Evolutionary conservation across 2,113 vertebrate genomes (phyloP), one percentile per base, ranked within the genome.

Genomic region (Nanorana parkeri): DNA sequence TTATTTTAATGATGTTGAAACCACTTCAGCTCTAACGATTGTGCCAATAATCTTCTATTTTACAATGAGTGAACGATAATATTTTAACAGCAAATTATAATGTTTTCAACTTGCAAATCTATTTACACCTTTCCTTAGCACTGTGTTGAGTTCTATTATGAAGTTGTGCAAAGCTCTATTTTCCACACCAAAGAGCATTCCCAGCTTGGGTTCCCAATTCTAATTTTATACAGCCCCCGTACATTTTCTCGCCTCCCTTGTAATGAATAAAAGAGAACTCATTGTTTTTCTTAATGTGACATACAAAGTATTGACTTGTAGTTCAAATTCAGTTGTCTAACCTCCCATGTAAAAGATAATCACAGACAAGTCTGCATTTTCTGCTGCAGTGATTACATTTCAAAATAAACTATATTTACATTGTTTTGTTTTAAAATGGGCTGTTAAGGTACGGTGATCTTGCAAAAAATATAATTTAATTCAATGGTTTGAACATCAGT

Each of bases 271-370:
- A 81, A 67, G 63, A 60, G 64, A 83, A 66, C 72, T 83, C 80
- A 83, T 83, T 83, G 80, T 83, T 83, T 83, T 83, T 83, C 72
- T 83, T 83, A 83, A 83, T 83, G 80, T 83, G 80, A 83, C 80
- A 83, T 76, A 73, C 28, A 83, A 75, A 68, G 72, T 58, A 83
- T 83, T 83, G 80, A 76, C 61, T 83, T 83, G 71, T 83, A 74
- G 80, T 83, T 76, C 64, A 28, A 64, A 83, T 83, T 74, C 80
- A 76, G 61, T 74, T 83, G 72, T 68, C 80, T 75, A 83, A 83
- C 47, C 80, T 83, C 80, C 80, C 80, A 60, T 83, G 80, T 83
- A 83, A 83, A 83, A 83, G 71, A 83, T 83, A 83, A 83, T 83
- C 80, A 83, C 71, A 76, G 80, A 58, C 71, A 75, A 81, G 71